Evolutionary conservation across 2,797 vertebrate genomes (phyloP), one percentile per base, ranked within the genome.

Genomic region (Bradypodion pumilum): DNA sequence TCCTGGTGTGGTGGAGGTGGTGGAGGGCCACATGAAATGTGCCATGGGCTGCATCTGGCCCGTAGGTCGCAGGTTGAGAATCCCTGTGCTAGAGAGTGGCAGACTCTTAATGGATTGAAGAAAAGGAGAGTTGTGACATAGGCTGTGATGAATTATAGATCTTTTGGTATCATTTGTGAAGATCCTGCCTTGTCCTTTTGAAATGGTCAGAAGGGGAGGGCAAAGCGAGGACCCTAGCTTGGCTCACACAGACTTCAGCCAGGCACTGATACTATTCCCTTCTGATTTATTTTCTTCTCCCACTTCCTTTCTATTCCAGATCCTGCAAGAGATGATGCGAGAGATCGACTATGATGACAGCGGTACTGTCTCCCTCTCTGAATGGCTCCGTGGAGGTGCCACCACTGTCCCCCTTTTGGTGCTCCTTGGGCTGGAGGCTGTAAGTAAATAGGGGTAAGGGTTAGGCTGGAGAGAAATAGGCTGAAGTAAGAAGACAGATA

Each of bases 271-370:
- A 21, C 8, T 35, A 46, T 13, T 27, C 27, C 5, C 15, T 29
- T 0, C n/a, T 1, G 44, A 85, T 35, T n/a, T n/a, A 2, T 7
- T 49, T 66, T 21, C 52, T 80, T 60, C 44, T 16, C 29, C 1
- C 29, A 73, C 29, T 86, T 25, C 29, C 10, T 35, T 75, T 5
- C 49, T 70, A 80, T 74, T 76, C 56, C 95, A 99, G 98, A 97
- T 98, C 86, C 95, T 98, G 89, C 97, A 97, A 92, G 97, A 98
- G 92, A 98, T 99, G 98, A 98, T 98, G 98, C 97, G 95, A 32
- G 97, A 97, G 1, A 97, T 99, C 2, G 98, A 99, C 87, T 97
- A 96, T 2, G 98, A 99, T 80, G 96, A 96, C 93, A 98, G 96
- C 4, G 98, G 97, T 62, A 97, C 97, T 0, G 98, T 99, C 78